Base-by-base conservation (phyloP, 2,113 vertebrate species). In the Oxyura jamaicensis region DNA sequence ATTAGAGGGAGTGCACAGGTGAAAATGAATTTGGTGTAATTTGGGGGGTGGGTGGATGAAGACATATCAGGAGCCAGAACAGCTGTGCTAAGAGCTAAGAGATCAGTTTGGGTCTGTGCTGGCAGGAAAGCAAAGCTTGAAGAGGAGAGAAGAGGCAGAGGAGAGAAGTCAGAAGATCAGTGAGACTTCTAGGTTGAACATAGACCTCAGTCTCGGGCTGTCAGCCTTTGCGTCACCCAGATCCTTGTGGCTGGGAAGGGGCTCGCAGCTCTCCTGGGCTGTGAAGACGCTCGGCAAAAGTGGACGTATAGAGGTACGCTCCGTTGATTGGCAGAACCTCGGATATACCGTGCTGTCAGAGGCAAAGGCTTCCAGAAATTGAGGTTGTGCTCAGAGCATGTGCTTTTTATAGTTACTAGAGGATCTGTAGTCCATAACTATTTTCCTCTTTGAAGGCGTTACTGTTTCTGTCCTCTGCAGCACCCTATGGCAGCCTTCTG, bases 371-470 rank as follows among this genome's bases (percentile, higher is more conserved):
- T 21, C 35, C 50, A 25, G 50, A 44, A 55, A 48, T n/a, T 7
- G 44, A 75, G 23, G 29, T 17, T 36, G 82, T 31, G 22, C 36
- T 83, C 1, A 0, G 19, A 16, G n/a, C 18, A 0, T 23, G 19
- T 55, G 66, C 53, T 36, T 65, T 68, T 83, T 28, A 25, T n/a
- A 15, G 42, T 53, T 63, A 41, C 36, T 53, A 13, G 55, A 25
- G 56, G 39, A 42, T 79, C 67, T 50, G 19, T 26, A n/a, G 31
- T 53, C 50, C 55, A 3, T 26, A 55, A n/a, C 15, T 63, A 7
- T 0, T 42, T 83, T 39, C 23, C 14, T 36, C 69, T 48, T n/a
- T 50, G 21, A 71, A 74, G 86, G 31, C 44, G 7, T 69, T 83
- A 35, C 21, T 39, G 6, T 11, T 69, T 36, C n/a, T 78, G 41